A percentile compares a stretch with the other conserved stretches of the same genome.
These are phyloP conservation scores for Carterocephalus palaemon DNA, from an alignment of 2,888 invertebrate species.

Conservation along the genomic window DNA sequence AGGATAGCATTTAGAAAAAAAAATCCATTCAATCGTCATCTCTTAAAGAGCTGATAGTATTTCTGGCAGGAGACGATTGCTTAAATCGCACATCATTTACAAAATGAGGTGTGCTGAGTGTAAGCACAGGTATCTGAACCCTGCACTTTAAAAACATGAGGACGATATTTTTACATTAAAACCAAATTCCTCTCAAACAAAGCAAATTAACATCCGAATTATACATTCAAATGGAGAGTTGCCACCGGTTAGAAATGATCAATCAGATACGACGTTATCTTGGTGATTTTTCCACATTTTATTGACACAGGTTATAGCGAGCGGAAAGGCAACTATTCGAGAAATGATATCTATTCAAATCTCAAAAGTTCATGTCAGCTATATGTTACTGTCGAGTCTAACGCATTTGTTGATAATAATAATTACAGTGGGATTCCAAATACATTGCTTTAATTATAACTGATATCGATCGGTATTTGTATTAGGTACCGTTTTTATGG, in stretches of 20 bases:
- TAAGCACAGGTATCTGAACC: no score
- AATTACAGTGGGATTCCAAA: slow-evolving; percentile 65
- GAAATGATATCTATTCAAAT: slow-evolving; percentile 68
- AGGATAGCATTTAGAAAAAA: no score
- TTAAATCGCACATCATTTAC: no score
- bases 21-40: no score
- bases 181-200: slow-evolving; percentile 4
- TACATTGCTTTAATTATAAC: slow-evolving; percentile 71
- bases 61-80: no score
- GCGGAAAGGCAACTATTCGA: slow-evolving; percentile 68
- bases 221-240: slow-evolving; percentile 32
- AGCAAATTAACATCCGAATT: slow-evolving; percentile 9
- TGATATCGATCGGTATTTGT: slow-evolving; percentile 66
- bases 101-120: no score
- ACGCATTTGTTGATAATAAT: slow-evolving; percentile 60
- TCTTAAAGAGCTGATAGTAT: no score
- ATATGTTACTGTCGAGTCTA: slow-evolving; percentile 69
- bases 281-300: slow-evolving; percentile 66
- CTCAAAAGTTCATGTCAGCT: slow-evolving; percentile 71
- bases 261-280: slow-evolving; percentile 59
- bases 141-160: no score
- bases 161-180: no score
- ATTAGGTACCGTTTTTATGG: slow-evolving; percentile 47
- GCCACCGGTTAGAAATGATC: slow-evolving; percentile 58
- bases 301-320: slow-evolving; percentile 47